Evolutionary conservation across 2,113 vertebrate genomes (phyloP), one percentile per base, ranked within the genome.

Genomic region (Mormyrus lacerda): DNA sequence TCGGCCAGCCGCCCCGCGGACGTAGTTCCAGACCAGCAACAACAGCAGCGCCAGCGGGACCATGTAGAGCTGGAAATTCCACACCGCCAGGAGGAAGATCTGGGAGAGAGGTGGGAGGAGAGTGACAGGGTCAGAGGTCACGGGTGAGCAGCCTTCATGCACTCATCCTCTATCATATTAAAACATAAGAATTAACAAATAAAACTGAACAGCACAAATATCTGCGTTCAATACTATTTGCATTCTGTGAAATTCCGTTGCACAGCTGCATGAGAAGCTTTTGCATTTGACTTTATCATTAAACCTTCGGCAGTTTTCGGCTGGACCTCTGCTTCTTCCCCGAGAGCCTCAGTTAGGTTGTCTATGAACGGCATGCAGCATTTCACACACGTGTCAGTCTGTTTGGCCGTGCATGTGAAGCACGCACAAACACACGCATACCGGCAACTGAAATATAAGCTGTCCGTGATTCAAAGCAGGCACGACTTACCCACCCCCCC

Each of bases 41-140:
- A 97, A 91, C 93, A 98, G 92, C 91, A 98, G 92, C 65, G 92
- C 93, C 93, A 99, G 93, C 0, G 98, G 98, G 91, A 98, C 93
- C 98, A 99, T 98, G 95, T 97, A 98, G 93, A 98, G 93, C 94
- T 99, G 97, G 89, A 99, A 98, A 95, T 98, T 99, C 98, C 97
- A 99, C 82, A 99, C 97, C 90, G 96, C 96, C 93, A 97, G 93
- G 92, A 99, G 97, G 58, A 98, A 99, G 89, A 99, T 92, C 98
- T 99, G 90, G 55, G 93, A 92, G 90, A 73, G 91, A 79, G 93
- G 47, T 39, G n/a, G 69, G 55, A 45, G 8, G 53, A 51, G 42
- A 61, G 58, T 1, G 85, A 8, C 10, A n/a, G 1, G 24, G 65
- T 35, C 79, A 83, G 86, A 88, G 51, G 48, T 51, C 69, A 53